Evolutionary conservation across 2,888 invertebrate species (phyloP), one percentile per base, ranked within the genome.

Genomic region (Geotrupes spiniger): DNA sequence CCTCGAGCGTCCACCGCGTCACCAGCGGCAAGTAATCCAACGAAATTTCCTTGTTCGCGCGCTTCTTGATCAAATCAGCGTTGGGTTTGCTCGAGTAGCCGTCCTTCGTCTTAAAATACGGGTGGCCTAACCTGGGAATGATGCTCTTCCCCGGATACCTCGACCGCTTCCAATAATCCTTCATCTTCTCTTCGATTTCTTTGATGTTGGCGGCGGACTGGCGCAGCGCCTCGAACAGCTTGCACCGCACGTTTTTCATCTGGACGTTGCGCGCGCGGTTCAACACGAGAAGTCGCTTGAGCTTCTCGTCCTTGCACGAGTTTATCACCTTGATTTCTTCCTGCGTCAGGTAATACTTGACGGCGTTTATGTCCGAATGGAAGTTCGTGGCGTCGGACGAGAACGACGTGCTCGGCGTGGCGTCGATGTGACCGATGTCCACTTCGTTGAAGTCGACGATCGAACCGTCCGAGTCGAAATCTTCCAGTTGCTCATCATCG

Each of bases 91-190:
- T 78, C 2, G 75, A 68, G 56, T 78, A 81, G 14, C 76, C 75
- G 12, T 72, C 60, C 14, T 64, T 71, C 58, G 85, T 84, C 61
- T 84, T 86, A 56, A 89, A 89, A 63, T 84, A 89, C 1, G 87
- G 80, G 59, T 78, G 75, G 21, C 83, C 77, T 31, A 66, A 50
- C 57, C 59, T 59, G 60, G 60, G 36, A 15, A 36, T 10, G 14
- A 38, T 33, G 10, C 48, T 25, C 36, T 51, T 40, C 17, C 8
- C 14, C 6, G 11, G 12, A 10, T 14, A 10, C 28, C n/a, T 38
- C 39, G 27, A 16, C 47, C n/a, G 26, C 6, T 4, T 40, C 27
- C 21, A 31, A 31, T 6, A 28, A 36, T 36, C 31, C 36, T 45
- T 33, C 36, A 26, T 49, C 36, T 27, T 36, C 21, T 33, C 26